Evolutionary conservation across 2,113 vertebrate species (phyloP), one percentile per base, ranked within the genome.

Genomic region (Hippocampus guttulatus): DNA sequence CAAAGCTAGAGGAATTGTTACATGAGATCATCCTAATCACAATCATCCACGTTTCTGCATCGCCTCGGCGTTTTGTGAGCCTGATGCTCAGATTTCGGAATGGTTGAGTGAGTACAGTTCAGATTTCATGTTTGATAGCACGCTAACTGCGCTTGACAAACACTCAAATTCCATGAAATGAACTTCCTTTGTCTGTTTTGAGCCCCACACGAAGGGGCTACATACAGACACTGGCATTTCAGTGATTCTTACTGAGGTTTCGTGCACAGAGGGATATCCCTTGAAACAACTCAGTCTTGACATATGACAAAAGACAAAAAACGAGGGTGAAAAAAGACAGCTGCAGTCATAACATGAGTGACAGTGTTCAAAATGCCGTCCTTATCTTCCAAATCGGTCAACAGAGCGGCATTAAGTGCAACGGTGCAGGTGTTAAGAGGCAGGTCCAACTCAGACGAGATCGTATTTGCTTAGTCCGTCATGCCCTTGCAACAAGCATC

Each of bases 391-490:
- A 57, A 73, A 67, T 57, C 38, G 40, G 66, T 38, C 38, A 49
- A 74, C 63, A 74, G 54, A 75, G 74, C 12, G 62, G 8, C 54
- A 11, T 3, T 52, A 33, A 55, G n/a, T 0, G 68, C 62, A 45
- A 73, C 67, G 68, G 23, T 45, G 58, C 49, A 66, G 54, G 57
- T 20, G 54, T 51, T 61, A 16, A 47, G 14, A 64, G 23, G 2
- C 38, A 16, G 64, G 12, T 61, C 47, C 58, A 67, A 58, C 45
- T 62, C 52, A 41, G 62, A 64, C 25, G n/a, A 11, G 3, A 33
- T 15, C 21, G 23, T 43, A 57, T 41, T 64, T 64, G 69, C 8
- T 72, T 57, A 72, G 67, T 74, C 80, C 76, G 57, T 70, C 33
- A 23, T 55, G 30, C 21, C 21, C 47, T 60, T 69, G 68, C 11